These are phyloP conservation scores for Lordiphosa mommai DNA, from an alignment of 1,140 invertebrate genomes.

Conservation along the genomic window DNA sequence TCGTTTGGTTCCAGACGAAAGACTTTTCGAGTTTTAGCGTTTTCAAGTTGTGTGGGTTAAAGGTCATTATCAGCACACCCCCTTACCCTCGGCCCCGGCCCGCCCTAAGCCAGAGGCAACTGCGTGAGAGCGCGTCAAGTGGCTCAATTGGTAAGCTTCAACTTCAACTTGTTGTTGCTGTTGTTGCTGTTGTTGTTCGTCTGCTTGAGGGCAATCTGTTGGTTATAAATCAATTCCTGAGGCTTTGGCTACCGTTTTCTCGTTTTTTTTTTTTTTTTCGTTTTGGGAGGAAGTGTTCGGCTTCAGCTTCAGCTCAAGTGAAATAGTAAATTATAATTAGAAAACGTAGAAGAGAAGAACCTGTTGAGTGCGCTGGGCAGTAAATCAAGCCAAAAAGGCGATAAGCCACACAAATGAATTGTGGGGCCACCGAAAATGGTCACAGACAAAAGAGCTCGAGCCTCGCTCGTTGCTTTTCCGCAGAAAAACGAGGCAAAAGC, in stretches of 20 bases:
- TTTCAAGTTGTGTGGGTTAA: constrained; percentile 47
- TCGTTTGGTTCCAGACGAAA: constrained; percentile 69
- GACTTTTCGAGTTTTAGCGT: not conserved
- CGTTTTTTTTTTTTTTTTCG: constrained; percentile 35
- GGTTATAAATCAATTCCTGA: not conserved
- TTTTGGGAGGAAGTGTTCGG: constrained; percentile 29
- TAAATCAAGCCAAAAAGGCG: constrained; percentile 74
- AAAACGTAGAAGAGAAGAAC: constrained; percentile 22
- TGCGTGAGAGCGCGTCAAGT: constrained; percentile 69
- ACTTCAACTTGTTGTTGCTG: constrained; percentile 19
- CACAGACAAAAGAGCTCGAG: constrained; percentile 31
- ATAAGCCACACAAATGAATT: constrained; percentile 70
- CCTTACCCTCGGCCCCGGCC: constrained; percentile 12
- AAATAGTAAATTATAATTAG: constrained; percentile 57
- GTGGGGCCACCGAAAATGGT: constrained; percentile 46
- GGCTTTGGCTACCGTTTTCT: constrained; percentile 12
- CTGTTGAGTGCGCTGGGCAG: constrained; percentile 53
- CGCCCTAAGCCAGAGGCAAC: not conserved
- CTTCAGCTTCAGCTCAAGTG: constrained; percentile 4
- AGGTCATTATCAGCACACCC: constrained; percentile 59
- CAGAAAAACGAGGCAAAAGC: constrained; percentile 23
- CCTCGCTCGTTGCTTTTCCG: constrained; percentile 7
- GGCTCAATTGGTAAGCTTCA: constrained; percentile 50
- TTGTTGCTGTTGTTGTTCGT: constrained; percentile 8
- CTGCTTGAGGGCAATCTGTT: no score